Percentiles rank a stretch among this genome's conserved stretches.
Evolutionary conservation across 2,888 invertebrate genomes (phyloP).

Genomic region (Formica aserva): DNA sequence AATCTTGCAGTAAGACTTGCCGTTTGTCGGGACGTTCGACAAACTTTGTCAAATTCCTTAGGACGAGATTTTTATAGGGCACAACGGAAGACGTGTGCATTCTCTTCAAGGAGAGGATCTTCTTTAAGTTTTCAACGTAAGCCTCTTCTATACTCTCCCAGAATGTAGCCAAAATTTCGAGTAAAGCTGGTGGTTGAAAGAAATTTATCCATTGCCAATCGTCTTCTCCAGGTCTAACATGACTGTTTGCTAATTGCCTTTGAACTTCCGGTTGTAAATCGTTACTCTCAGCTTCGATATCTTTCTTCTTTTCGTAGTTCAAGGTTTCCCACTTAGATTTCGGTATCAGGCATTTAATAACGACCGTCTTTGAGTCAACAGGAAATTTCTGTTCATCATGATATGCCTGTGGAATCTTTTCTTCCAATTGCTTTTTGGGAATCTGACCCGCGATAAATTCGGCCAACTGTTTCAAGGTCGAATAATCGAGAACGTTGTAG

Average conservation of each 20-base stretch:
- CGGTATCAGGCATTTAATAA: slow-evolving; percentile 37
- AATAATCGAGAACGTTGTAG: slow-evolving; percentile 87
- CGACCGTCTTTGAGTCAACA: slow-evolving; percentile 18
- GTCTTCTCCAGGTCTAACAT: slow-evolving; percentile 71
- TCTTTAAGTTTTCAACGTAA: slow-evolving; percentile 87
- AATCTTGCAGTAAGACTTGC: slow-evolving; percentile 87
- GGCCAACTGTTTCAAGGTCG: slow-evolving; percentile 87
- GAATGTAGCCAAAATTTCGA: slow-evolving; percentile 85
- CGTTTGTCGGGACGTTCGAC: slow-evolving; percentile 88
- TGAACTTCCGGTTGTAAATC: background rate
- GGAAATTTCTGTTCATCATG: background rate
- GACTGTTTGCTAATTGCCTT: background rate
- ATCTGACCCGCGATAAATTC: slow-evolving; percentile 86
- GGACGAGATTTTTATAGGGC: slow-evolving; percentile 88
- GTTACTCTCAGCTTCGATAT: background rate
- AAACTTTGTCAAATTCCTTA: slow-evolving; percentile 87
- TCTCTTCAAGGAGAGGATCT: slow-evolving; percentile 88
- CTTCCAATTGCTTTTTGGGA: slow-evolving; percentile 84
- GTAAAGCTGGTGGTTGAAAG: slow-evolving; percentile 84
- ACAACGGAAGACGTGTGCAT: slow-evolving; percentile 87
- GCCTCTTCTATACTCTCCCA: slow-evolving; percentile 87
- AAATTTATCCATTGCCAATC: slow-evolving; percentile 86
- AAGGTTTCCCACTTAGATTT: slow-evolving; percentile 21
- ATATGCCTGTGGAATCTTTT: slow-evolving; percentile 81
- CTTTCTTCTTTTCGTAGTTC: slow-evolving; percentile 4